phyloP scores from a whole-genome alignment of 1,140 invertebrate species.

The Papilio machaon region DNA sequence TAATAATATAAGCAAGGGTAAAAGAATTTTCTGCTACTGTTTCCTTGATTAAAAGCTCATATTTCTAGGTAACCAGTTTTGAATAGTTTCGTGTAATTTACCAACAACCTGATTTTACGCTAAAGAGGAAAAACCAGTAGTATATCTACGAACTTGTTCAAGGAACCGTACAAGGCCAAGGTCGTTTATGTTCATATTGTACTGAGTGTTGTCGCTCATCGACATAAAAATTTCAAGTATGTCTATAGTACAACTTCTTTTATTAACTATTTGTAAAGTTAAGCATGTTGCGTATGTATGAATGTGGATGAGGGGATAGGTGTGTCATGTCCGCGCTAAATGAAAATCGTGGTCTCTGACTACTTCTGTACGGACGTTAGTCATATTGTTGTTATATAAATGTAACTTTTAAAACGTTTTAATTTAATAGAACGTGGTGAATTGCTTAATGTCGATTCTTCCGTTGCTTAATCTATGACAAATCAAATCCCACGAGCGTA shows the following conservation, averaged over 20 bases:
- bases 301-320: not conserved
- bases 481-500: conserved; percentile 45
- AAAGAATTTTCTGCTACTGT: not conserved
- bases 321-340: not conserved
- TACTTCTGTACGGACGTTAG: not conserved
- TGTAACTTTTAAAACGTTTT: not conserved
- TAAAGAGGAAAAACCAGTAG: conserved; percentile 31
- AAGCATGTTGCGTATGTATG: not conserved
- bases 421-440: not conserved
- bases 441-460: conserved; percentile 6
- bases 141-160: conserved; percentile 6
- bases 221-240: not conserved
- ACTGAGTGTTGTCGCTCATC: not conserved
- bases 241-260: not conserved
- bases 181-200: conserved; percentile 2
- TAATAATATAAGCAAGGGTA: not conserved
- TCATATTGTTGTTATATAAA: not conserved
- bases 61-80: conserved; percentile 26
- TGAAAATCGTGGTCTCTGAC: not conserved
- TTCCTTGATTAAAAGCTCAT: conserved; percentile 11
- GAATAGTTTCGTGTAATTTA: conserved; percentile 31
- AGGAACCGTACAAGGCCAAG: conserved; percentile 20
- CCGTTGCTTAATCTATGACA: conserved; percentile 24
- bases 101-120: conserved; percentile 7
- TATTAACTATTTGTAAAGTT: not conserved